phyloP scores from a whole-genome alignment of 2,888 invertebrate species.

The Nasonovia ribisnigri region DNA sequence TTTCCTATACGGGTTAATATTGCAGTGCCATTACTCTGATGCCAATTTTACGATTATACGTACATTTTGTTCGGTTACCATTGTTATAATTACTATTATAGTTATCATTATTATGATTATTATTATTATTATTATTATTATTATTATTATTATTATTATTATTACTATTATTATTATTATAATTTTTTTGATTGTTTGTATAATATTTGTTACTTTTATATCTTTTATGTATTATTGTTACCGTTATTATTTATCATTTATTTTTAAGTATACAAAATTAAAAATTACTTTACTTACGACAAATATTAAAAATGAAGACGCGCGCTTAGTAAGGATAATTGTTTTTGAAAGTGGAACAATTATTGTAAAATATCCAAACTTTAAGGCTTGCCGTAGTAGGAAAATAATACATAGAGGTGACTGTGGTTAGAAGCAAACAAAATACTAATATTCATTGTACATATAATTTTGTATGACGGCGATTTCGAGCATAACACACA shows the following conservation, averaged over 20 bases:
- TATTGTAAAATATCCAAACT: neutral
- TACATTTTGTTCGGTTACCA: conserved; percentile 22
- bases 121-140: neutral
- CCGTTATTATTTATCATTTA: neutral
- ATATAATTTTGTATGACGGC: neutral
- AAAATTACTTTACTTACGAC: neutral
- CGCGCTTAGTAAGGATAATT: neutral
- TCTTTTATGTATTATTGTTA: neutral
- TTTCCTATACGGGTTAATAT: neutral
- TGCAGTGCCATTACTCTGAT: neutral
- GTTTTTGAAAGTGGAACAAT: neutral
- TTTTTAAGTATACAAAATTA: neutral
- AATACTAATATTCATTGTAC: neutral
- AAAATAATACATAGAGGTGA: neutral
- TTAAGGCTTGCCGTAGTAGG: neutral
- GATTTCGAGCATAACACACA: neutral
- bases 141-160: neutral
- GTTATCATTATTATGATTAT: neutral
- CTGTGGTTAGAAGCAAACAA: neutral
- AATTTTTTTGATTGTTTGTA: conserved; percentile 30
- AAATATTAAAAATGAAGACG: neutral
- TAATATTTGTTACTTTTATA: conserved; percentile 56
- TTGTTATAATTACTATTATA: neutral
- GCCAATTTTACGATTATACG: conserved; percentile 27
- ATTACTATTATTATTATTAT: neutral